Evolutionary conservation across 2,113 vertebrate species (phyloP).

Genomic region (Ibidorhyncha struthersii): DNA sequence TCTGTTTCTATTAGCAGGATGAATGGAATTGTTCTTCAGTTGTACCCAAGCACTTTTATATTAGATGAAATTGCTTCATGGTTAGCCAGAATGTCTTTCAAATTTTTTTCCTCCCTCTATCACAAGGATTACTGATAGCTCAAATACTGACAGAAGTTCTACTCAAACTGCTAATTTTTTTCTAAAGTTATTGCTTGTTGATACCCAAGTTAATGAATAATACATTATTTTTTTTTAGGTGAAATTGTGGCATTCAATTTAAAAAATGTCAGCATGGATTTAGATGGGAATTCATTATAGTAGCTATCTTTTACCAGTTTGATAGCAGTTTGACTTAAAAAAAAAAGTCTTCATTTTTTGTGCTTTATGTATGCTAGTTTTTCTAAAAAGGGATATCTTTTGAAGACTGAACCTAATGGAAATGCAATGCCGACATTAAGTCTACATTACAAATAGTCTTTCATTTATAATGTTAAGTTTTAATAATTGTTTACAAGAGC

Average conservation of each 20-base stretch:
- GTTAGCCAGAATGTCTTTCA: background rate
- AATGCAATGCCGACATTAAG: background rate
- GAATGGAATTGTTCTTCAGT: constrained; percentile 63
- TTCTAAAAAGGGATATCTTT: background rate
- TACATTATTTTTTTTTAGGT: background rate
- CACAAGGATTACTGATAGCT: background rate
- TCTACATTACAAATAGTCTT: background rate
- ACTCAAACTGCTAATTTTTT: background rate
- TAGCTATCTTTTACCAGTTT: background rate
- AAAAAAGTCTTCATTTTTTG: background rate
- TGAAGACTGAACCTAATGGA: background rate
- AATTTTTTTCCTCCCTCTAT: background rate
- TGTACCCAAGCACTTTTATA: constrained; percentile 19
- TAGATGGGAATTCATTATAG: background rate
- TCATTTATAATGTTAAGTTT: background rate
- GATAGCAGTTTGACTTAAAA: background rate
- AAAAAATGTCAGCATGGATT: background rate
- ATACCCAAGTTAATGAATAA: background rate
- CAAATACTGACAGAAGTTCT: background rate
- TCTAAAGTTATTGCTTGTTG: background rate
- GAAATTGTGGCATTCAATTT: background rate
- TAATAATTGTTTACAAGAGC: background rate
- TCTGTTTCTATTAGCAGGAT: constrained; percentile 57
- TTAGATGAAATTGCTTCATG: constrained; percentile 46
- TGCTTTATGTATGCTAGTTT: background rate